Base-by-base conservation (phyloP, 2,113 vertebrate genomes). In the Festucalex cinctus region DNA sequence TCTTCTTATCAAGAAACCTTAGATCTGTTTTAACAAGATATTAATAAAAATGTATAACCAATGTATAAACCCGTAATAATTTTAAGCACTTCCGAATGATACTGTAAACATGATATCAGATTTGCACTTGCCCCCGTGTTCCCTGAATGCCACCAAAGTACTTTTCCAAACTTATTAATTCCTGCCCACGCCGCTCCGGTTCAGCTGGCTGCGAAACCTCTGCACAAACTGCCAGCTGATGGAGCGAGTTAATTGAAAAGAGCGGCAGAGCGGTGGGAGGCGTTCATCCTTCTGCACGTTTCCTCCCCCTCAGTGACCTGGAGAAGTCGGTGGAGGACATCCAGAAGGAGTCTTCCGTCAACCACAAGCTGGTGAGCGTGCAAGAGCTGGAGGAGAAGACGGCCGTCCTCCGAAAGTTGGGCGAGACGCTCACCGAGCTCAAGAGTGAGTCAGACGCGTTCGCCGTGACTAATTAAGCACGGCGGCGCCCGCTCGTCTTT, bases 331-430 rank as follows among this genome's bases (percentile, higher is more conserved):
- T 98, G 91, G 96, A 98, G 67, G 96, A 94, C 88, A 94, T 98
- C 87, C 95, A 98, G 88, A 95, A 94, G 84, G 96, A 97, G 48
- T 88, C 94, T 49, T 90, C 93, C 10, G 93, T 96, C 86, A 96
- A 89, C 87, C 95, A 95, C 84, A 93, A 94, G 71, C 93, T 97
- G 73, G 92, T 98, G 84, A 92, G 94, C 0, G 92, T 91, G 70
- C 95, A 96, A 60, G 97, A 99, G 86, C 90, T 99, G 90, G 97
- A 99, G 89, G 96, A 99, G 89, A 98, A 99, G 88, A 91, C 93
- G 0, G 81, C 92, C 26, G 90, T 96, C 82, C 90, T 99, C 66
- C 94, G 95, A 79, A 95, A 95, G 76, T 92, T 99, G 6, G 96
- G 96, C 80, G 96, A 99, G 86, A 98, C 95, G 0, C 92, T 99